Percentiles rank a stretch among this genome's conserved stretches.
These are phyloP conservation scores for Ooceraea biroi DNA, from an alignment of 1,140 invertebrate genomes.

Conservation along the genomic window DNA sequence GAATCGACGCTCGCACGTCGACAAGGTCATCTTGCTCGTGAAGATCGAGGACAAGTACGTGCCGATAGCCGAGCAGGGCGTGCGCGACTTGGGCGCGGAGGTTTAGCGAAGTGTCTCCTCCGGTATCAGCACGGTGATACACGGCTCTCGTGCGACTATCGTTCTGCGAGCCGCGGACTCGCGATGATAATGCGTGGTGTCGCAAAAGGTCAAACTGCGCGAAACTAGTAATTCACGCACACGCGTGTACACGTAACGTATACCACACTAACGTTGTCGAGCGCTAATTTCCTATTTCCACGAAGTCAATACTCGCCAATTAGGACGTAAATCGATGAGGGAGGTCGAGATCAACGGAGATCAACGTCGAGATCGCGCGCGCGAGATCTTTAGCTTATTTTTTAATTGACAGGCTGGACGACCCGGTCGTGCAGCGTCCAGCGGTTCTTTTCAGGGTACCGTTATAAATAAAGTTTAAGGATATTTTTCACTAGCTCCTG, in stretches of 20 bases:
- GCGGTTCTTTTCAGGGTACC: background rate
- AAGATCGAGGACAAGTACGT: constrained; percentile 97
- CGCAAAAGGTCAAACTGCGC: constrained; percentile 9
- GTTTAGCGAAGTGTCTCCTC: constrained; percentile 83
- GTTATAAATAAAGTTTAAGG: background rate
- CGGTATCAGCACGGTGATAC: constrained; percentile 30
- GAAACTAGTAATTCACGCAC: constrained; percentile 64
- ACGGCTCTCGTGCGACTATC: constrained; percentile 49
- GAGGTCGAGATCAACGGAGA: no score
- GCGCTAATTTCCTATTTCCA: constrained; percentile 69
- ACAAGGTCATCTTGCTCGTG: constrained; percentile 95
- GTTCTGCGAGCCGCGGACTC: constrained; percentile 24
- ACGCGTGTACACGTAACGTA: constrained; percentile 64
- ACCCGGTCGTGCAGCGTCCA: background rate
- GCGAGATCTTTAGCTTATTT: constrained; percentile 24
- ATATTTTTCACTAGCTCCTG: constrained; percentile 30
- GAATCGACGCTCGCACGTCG: constrained; percentile 94
- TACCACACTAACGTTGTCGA: constrained; percentile 59
- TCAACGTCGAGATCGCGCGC: constrained; percentile 22
- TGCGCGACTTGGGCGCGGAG: constrained; percentile 92
- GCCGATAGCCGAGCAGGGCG: constrained; percentile 95
- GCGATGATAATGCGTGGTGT: constrained; percentile 36
- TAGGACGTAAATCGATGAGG: constrained; percentile 22
- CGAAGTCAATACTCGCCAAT: constrained; percentile 58
- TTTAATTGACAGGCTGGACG: background rate